Percentiles rank a stretch among this genome's conserved stretches.
Evolutionary conservation across 2,888 invertebrate species (phyloP).

Genomic region (Aproaerema taeniolella): DNA sequence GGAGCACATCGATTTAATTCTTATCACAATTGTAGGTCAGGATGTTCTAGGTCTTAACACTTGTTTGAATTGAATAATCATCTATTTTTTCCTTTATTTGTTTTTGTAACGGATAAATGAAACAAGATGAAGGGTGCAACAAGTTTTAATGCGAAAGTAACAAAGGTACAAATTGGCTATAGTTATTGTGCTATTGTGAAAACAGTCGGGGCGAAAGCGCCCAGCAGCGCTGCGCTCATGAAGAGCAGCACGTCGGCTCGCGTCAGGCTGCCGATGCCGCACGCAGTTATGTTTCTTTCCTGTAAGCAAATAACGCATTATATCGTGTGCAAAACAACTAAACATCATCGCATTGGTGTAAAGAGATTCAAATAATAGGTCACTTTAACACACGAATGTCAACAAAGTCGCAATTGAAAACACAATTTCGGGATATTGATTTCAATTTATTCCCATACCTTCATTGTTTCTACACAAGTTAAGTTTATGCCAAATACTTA

Average conservation of each 20-base stretch:
- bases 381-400: too few relatives aligned
- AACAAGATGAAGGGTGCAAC: constrained; percentile 42
- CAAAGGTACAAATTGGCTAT: constrained; percentile 58
- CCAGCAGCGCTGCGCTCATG: constrained; percentile 28
- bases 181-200: constrained; percentile 24
- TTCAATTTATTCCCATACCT: too few relatives aligned
- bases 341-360: too few relatives aligned
- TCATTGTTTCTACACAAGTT: too few relatives aligned
- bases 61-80: too few relatives aligned
- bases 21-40: constrained; percentile 49
- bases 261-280: constrained; percentile 47
- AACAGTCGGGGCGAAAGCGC: constrained; percentile 25
- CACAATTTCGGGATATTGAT: too few relatives aligned
- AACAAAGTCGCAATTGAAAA: too few relatives aligned
- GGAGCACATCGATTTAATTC: constrained; percentile 54
- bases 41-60: constrained; percentile 34
- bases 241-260: constrained; percentile 33
- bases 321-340: too few relatives aligned
- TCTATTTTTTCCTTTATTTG: too few relatives aligned
- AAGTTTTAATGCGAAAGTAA: constrained; percentile 64
- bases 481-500: too few relatives aligned
- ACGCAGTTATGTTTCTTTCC: constrained; percentile 61
- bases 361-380: too few relatives aligned
- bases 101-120: not conserved
- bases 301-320: constrained; percentile 24